These are phyloP conservation scores for Coregonus suidteri DNA, from an alignment of 2,797 vertebrate species.

Conservation along the genomic window DNA sequence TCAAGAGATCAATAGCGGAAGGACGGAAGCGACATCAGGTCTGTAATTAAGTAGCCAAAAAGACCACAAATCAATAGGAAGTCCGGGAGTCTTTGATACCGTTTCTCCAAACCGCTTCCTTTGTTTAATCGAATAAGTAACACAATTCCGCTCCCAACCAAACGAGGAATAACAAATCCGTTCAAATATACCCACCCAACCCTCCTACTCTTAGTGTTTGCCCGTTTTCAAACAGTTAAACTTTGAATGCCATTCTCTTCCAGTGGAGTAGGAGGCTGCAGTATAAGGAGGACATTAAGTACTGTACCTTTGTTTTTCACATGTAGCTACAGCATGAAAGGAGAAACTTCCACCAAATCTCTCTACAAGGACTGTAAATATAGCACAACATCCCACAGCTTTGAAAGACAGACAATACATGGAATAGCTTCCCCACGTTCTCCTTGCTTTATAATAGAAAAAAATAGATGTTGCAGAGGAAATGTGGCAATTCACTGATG, in stretches of 20 bases:
- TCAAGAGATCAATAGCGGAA: constrained; percentile 43
- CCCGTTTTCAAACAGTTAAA: constrained; percentile 35
- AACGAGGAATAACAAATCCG: constrained; percentile 23
- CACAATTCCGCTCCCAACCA: constrained; percentile 15
- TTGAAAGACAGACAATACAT: background rate
- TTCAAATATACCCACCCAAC: constrained; percentile 13
- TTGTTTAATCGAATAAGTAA: constrained; percentile 18
- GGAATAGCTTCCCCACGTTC: background rate
- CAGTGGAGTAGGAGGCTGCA: constrained; percentile 22
- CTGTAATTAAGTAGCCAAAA: constrained; percentile 41
- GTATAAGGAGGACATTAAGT: constrained; percentile 30
- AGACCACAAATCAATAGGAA: constrained; percentile 38
- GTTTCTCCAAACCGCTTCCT: constrained; percentile 12
- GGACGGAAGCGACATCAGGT: constrained; percentile 35
- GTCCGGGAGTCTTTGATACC: constrained; percentile 24
- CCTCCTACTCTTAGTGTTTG: constrained; percentile 19
- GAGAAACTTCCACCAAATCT: constrained; percentile 23
- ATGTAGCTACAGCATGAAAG: constrained; percentile 26
- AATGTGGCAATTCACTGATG: background rate
- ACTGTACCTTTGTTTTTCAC: constrained; percentile 11
- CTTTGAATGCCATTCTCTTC: constrained; percentile 15
- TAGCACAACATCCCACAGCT: background rate
- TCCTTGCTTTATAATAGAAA: background rate
- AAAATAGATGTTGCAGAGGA: background rate
- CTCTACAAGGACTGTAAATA: background rate